Conservation (phyloP, 2,888 invertebrate species). For the Chrysotoxum bicinctum region DNA sequence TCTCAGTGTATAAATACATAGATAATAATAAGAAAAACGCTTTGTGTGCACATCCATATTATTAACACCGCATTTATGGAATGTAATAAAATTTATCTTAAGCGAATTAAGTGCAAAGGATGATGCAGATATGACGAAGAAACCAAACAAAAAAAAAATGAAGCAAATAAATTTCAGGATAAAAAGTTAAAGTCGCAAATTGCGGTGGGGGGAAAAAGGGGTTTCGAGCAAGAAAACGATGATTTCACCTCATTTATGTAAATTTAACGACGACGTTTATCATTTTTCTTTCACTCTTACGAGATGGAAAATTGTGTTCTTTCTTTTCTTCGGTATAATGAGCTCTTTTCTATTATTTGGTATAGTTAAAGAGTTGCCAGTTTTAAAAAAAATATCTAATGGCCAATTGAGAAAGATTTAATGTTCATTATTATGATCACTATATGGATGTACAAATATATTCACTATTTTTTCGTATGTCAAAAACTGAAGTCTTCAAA, state of each 20-base stretch:
- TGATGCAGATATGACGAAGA: slow-evolving; percentile 50
- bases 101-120: slow-evolving; percentile 69
- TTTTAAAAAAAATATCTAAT: too few species aligned
- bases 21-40: slow-evolving; percentile 31
- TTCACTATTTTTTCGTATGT: too few species aligned
- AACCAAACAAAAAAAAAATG: background rate
- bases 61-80: slow-evolving; percentile 69
- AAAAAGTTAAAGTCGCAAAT: slow-evolving; percentile 27
- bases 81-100: slow-evolving; percentile 70
- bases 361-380: background rate
- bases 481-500: too few species aligned
- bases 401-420: too few species aligned
- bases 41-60: slow-evolving; percentile 70
- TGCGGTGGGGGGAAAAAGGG: background rate
- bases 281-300: slow-evolving; percentile 54
- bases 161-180: slow-evolving; percentile 61
- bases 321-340: slow-evolving; percentile 19
- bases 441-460: too few species aligned
- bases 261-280: slow-evolving; percentile 72
- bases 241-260: slow-evolving; percentile 68
- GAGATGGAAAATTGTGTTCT: background rate
- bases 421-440: too few species aligned
- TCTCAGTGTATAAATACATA: slow-evolving; percentile 2
- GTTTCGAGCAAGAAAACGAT: slow-evolving; percentile 20
- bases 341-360: background rate